Conservation (phyloP, 1,140 invertebrate species). For the Lerema accius region DNA sequence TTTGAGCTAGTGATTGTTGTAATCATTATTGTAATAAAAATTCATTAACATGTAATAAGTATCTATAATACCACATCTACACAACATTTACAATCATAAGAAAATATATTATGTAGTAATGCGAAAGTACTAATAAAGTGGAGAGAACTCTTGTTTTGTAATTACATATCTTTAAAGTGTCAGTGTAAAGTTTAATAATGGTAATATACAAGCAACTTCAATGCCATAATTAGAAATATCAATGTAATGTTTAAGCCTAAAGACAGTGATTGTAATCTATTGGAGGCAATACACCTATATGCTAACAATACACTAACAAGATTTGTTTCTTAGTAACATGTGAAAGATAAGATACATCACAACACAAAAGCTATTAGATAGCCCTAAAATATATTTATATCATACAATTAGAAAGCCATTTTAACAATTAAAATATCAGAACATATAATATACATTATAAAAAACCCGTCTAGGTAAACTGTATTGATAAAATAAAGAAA, state of each 20-base stretch:
- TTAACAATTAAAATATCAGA: neutral
- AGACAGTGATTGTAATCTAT: neutral
- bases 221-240: neutral
- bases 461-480: constrained; percentile 7
- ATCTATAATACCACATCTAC: too few species aligned
- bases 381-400: neutral
- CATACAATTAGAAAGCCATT: constrained; percentile 19
- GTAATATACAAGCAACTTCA: neutral
- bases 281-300: neutral
- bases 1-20: too few species aligned
- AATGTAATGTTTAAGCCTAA: neutral
- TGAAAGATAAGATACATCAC: constrained; percentile 7
- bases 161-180: too few species aligned
- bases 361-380: constrained; percentile 3
- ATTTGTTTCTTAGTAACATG: neutral
- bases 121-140: too few species aligned
- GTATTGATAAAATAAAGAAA: constrained; percentile 11
- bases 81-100: too few species aligned
- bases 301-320: neutral
- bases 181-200: too few species aligned
- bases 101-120: too few species aligned
- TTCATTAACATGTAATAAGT: too few species aligned
- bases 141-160: too few species aligned
- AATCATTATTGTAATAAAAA: too few species aligned
- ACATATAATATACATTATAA: neutral